Percentiles rank a stretch among this genome's conserved stretches.
phyloP scores from a whole-genome alignment of 2,113 vertebrate genomes.

The Apus apus region DNA sequence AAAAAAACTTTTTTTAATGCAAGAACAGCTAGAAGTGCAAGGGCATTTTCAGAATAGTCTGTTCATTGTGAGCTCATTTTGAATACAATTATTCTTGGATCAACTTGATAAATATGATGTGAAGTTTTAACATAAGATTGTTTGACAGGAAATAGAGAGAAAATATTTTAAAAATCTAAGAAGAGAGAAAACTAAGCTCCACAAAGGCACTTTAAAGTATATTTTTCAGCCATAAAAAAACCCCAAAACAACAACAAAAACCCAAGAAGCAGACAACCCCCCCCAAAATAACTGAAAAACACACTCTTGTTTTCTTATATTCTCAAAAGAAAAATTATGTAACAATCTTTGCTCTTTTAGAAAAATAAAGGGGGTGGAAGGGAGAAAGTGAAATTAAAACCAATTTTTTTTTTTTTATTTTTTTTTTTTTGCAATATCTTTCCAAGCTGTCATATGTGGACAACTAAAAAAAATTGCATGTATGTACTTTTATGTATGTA shows the following conservation, averaged over 20 bases:
- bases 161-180: not conserved
- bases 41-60: not conserved
- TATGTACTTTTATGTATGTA: too few species aligned
- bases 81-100: not conserved
- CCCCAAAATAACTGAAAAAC: fast-evolving
- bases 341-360: not conserved
- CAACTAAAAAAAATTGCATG: not conserved
- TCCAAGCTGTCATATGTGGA: not conserved
- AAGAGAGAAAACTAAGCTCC: not conserved
- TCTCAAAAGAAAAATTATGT: fast-evolving
- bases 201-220: not conserved
- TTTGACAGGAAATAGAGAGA: not conserved
- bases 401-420: too few species aligned
- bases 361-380: fast-evolving
- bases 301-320: not conserved
- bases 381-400: not conserved
- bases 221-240: not conserved
- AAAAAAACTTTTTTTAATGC: not conserved
- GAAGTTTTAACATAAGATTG: not conserved
- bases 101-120: not conserved
- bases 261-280: fast-evolving
- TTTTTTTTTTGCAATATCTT: too few species aligned
- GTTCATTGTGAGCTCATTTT: not conserved
- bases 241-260: too few species aligned
- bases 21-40: not conserved